Base-by-base conservation (phyloP, 2,797 vertebrate genomes). In the Anolis apletophallus region DNA sequence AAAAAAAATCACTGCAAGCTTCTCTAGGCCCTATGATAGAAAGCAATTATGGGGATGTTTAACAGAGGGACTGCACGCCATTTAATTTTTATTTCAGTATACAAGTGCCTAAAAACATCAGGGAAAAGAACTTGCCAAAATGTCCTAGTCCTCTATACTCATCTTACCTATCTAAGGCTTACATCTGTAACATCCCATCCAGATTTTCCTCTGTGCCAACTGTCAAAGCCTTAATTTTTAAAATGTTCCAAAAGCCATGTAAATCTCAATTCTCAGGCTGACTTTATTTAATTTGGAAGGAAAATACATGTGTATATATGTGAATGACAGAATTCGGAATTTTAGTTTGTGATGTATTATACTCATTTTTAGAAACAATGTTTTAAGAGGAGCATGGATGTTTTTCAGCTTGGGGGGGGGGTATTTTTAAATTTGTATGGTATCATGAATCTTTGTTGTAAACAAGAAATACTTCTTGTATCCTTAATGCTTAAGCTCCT, bases 401-500 rank as follows among this genome's bases (percentile, higher is more conserved):
- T 26, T 68, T 81, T 6, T 54, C 21, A 23, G 54, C 5, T 54
- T 54, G 46, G 46, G 46, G 46, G 46, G 40, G 40, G 40, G 40
- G 7, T 6, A 5, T 26, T 46, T n/a, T 29, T 72, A 52, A 72
- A 29, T 61, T 79, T 83, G 80, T 76, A 87, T 29, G 14, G 34
- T 34, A 59, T 23, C 0, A 0, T 0, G 0, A 93, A 91, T 89
- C 84, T 78, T 64, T 90, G 79, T 74, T 5, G 5, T 10, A 46
- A 93, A 61, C 26, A 0, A 0, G 12, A 80, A 67, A 64, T 86
- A 80, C 85, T 64, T 91, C 82, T 80, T 74, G 17, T 50, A 88
- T 87, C 73, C 75, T 83, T 89, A 91, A 73, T 80, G 84, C 88
- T 68, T 85, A 1, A 11, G 81, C 82, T 34, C 64, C 6, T 34